Evolutionary conservation across 1,140 invertebrate species (phyloP).

Genomic region (Drosophila tsacasi): DNA sequence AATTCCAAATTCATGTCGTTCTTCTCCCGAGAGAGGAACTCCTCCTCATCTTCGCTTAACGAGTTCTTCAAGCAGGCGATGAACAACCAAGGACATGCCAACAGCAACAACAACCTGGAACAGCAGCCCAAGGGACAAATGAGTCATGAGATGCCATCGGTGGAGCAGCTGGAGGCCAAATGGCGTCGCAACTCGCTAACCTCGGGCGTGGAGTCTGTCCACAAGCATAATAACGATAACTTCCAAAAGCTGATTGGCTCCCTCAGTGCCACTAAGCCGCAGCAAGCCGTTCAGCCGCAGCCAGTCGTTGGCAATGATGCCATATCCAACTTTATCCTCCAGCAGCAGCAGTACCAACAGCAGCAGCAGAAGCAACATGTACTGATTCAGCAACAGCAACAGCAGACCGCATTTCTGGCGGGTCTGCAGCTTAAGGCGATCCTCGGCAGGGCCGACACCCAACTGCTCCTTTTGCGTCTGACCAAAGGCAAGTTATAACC

Average conservation of each 20-base stretch:
- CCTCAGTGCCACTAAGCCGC: slow-evolving; percentile 51
- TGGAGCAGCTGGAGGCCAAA: slow-evolving; percentile 80
- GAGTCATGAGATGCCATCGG: slow-evolving; percentile 66
- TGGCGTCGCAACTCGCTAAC: slow-evolving; percentile 77
- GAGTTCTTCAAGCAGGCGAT: slow-evolving; percentile 82
- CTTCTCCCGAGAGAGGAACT: slow-evolving; percentile 64
- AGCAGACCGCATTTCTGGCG: slow-evolving; percentile 77
- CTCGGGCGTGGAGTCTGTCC: slow-evolving; percentile 11
- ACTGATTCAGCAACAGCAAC: slow-evolving; percentile 75
- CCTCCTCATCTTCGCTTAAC: slow-evolving; percentile 74
- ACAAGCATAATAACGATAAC: slow-evolving; percentile 61
- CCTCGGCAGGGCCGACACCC: slow-evolving; percentile 74
- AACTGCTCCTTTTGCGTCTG: slow-evolving; percentile 69
- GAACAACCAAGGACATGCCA: slow-evolving; percentile 36
- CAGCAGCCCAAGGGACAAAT: slow-evolving; percentile 62
- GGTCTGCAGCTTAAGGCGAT: slow-evolving; percentile 79
- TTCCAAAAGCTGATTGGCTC: slow-evolving; percentile 79
- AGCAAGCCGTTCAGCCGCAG: slow-evolving; percentile 27
- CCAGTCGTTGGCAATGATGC: slow-evolving; percentile 56
- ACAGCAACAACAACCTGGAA: slow-evolving; percentile 33
- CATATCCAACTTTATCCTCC: slow-evolving; percentile 75
- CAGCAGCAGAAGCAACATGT: slow-evolving; percentile 77
- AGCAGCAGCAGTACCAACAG: slow-evolving; percentile 77
- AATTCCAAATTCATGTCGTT: slow-evolving; percentile 81
- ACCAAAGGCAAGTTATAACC: slow-evolving; percentile 72